Evolutionary conservation across 2,888 invertebrate species (phyloP), one percentile per base, ranked within the genome.

Genomic region (Sesia apiformis): DNA sequence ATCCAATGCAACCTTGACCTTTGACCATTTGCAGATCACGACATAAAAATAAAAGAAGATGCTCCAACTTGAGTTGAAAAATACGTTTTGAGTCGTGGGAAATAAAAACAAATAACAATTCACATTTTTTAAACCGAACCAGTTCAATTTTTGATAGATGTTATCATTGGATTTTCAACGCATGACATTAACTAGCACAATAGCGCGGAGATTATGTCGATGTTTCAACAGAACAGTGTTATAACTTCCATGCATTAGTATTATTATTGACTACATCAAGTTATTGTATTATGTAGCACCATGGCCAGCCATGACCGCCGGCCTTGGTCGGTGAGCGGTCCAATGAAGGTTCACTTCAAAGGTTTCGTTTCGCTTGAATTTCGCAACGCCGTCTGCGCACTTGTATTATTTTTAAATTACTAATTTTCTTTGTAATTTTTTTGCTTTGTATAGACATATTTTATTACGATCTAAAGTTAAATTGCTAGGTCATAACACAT

Each of bases 301-400:
- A 81, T 81, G 77, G 72, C 80, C 84, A 78, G 76, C 84, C 86
- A 66, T 86, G 86, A 86, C 85, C 77, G 72, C 59, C 65, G 76
- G 80, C 87, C 86, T 86, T 85, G 76, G 70, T 65, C 64, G 68
- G 86, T 82, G 85, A 86, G 74, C 72, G 87, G 81, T 69, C 69
- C 73, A 63, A 66, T 67, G 77, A 76, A 81, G 77, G 74, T 65
- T 74, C 62, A 62, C 67, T 72, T 71, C 63, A 75, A 79, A 78
- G 74, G 75, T 76, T 78, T 78, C 56, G 38, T 42, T 38, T 39
- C 70, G 69, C 60, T 62, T 65, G 69, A 63, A 63, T 84, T 83
- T 79, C 78, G 70, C 70, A 79, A 81, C 66, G 70, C 66, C 63
- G 60, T 41, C 41, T 41, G 7, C 7, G 41, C 5, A 6, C 7